A percentile compares a stretch with the other conserved stretches of the same genome.
These are phyloP conservation scores for Myripristis murdjan DNA, from an alignment of 2,797 vertebrate genomes.

Conservation along the genomic window DNA sequence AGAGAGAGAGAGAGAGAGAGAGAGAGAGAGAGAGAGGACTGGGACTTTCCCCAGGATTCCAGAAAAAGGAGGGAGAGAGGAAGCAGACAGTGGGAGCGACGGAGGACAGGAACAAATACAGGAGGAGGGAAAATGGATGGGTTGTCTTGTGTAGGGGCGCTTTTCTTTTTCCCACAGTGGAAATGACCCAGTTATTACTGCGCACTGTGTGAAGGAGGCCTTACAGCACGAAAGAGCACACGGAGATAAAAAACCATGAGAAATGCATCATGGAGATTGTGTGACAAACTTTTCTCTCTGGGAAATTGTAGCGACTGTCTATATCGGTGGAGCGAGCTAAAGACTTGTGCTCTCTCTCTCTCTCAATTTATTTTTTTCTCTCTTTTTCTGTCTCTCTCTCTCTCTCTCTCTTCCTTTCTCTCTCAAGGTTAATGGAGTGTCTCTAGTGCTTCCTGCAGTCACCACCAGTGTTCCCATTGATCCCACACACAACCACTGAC, in stretches of 20 bases:
- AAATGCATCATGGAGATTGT: conserved; percentile 27
- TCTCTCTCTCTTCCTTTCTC: conserved; percentile 17
- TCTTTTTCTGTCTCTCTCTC: neutral
- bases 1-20: conserved; percentile 19
- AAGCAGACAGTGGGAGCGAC: conserved; percentile 80
- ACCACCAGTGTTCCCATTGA: conserved; percentile 67
- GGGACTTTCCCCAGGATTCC: conserved; percentile 84
- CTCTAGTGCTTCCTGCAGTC: conserved; percentile 59
- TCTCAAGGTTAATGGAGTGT: conserved; percentile 71
- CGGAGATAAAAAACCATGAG: conserved; percentile 24
- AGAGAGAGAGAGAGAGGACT: conserved; percentile 22
- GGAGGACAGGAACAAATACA: conserved; percentile 83
- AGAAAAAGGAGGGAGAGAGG: conserved; percentile 74
- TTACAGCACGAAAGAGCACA: conserved; percentile 21
- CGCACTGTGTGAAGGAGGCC: conserved; percentile 42
- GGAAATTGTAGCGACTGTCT: conserved; percentile 15
- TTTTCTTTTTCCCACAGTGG: conserved; percentile 81
- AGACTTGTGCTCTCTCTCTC: conserved; percentile 17
- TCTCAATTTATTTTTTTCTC: neutral
- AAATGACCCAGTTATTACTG: conserved; percentile 77
- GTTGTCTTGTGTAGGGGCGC: conserved; percentile 67
- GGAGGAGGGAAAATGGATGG: conserved; percentile 81
- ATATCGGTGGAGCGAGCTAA: neutral
- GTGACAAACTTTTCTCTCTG: conserved; percentile 22
- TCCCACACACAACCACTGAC: conserved; percentile 67